Conservation (phyloP, 1,140 invertebrate species). For the Drosophila nannoptera region DNA sequence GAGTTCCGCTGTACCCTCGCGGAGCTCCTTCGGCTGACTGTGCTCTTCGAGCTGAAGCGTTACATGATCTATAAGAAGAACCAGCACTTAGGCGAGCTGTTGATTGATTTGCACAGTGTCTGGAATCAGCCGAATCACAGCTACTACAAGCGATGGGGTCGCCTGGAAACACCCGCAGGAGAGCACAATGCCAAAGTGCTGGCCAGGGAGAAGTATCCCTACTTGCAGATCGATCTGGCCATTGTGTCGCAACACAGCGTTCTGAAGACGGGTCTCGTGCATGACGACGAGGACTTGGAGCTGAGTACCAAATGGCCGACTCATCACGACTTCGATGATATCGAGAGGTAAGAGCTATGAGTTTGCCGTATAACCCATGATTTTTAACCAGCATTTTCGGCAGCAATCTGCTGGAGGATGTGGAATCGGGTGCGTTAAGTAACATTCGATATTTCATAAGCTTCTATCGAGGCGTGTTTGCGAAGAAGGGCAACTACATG, state of each 20-base stretch:
- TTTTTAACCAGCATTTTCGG: not conserved
- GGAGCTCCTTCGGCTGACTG: conserved; percentile 79
- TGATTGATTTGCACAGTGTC: conserved; percentile 86
- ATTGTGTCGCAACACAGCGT: conserved; percentile 81
- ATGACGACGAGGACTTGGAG: conserved; percentile 26
- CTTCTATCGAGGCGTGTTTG: conserved; percentile 63
- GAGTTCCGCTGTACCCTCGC: conserved; percentile 82
- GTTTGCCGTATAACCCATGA: not conserved
- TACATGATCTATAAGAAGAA: conserved; percentile 74
- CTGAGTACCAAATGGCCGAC: conserved; percentile 80
- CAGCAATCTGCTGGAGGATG: conserved; percentile 85
- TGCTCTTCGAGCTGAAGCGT: conserved; percentile 80
- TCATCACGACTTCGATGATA: conserved; percentile 84
- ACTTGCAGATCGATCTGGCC: conserved; percentile 87
- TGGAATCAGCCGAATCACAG: conserved; percentile 86
- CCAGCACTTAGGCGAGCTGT: conserved; percentile 83
- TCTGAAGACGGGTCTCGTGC: not conserved
- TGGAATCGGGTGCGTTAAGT: conserved; percentile 29
- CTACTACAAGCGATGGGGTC: conserved; percentile 90
- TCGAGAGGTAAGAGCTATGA: conserved; percentile 83
- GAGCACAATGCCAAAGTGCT: conserved; percentile 77
- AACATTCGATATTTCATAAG: conserved; percentile 71
- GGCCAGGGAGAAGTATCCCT: conserved; percentile 72
- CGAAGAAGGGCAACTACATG: conserved; percentile 64
- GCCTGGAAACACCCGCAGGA: conserved; percentile 82